These are phyloP conservation scores for Torymus auratus DNA, from an alignment of 2,888 invertebrate genomes.

Conservation along the genomic window DNA sequence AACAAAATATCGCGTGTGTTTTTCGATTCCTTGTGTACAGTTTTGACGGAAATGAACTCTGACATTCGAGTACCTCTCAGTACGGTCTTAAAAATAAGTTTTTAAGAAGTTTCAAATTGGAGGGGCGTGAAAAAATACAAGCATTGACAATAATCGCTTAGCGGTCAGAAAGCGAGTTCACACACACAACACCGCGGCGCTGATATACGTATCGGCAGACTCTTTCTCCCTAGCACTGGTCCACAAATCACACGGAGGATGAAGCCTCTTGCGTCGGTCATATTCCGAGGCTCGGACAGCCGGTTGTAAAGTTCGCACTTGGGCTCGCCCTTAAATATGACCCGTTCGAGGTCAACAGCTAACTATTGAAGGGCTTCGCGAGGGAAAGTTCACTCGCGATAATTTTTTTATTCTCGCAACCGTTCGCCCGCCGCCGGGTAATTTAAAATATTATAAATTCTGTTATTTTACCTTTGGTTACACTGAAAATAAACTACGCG, in stretches of 20 bases:
- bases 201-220: constrained; percentile 4
- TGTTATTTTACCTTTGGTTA: constrained; percentile 29
- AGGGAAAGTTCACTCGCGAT: constrained; percentile 14
- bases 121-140: constrained; percentile 48
- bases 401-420: neutral
- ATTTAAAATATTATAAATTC: constrained; percentile 49
- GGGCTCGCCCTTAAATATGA: constrained; percentile 60
- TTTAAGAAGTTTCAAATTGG: constrained; percentile 27
- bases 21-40: too few species aligned
- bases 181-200: neutral
- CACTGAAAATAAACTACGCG: constrained; percentile 10
- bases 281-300: constrained; percentile 63
- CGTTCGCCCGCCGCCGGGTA: neutral
- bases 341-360: constrained; percentile 48
- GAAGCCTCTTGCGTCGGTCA: constrained; percentile 68
- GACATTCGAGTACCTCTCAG: constrained; percentile 16
- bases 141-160: constrained; percentile 46
- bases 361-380: constrained; percentile 31
- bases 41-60: neutral
- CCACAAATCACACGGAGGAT: constrained; percentile 69
- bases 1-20: too few species aligned
- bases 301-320: constrained; percentile 67
- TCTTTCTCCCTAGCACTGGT: constrained; percentile 57
- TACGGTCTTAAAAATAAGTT: constrained; percentile 3
- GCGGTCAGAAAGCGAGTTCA: constrained; percentile 23